Evolutionary conservation across 2,113 vertebrate species (phyloP).

Genomic region (Saccopteryx leptura): DNA sequence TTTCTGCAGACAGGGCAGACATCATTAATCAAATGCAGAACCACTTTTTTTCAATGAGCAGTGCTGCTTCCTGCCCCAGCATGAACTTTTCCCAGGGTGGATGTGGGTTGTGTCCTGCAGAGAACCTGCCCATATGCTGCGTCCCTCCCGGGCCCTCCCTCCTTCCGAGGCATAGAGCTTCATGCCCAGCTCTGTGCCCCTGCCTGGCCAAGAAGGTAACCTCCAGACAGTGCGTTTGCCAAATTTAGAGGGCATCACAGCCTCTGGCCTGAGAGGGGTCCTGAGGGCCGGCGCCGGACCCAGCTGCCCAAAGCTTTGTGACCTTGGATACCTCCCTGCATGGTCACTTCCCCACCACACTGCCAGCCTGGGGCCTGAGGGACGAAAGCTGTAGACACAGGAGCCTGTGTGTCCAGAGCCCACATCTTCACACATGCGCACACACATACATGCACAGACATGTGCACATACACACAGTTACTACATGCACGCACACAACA

Average conservation of each 20-base stretch:
- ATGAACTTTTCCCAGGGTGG: not conserved
- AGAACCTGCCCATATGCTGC: fast-evolving
- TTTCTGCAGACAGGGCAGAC: not conserved
- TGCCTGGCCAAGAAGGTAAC: no score
- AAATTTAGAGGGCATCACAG: not conserved
- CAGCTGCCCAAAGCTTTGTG: not conserved
- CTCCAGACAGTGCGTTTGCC: not conserved
- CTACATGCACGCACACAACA: no score
- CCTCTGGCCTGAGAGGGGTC: no score
- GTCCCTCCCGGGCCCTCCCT: not conserved
- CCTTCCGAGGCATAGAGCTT: not conserved
- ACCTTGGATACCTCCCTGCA: no score
- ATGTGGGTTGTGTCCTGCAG: no score
- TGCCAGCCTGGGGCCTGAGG: not conserved
- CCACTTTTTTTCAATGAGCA: not conserved
- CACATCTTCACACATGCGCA: fast-evolving
- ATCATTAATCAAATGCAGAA: fast-evolving
- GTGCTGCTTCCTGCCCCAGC: fast-evolving
- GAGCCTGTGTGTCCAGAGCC: no score
- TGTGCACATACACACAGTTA: fast-evolving
- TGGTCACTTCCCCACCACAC: fast-evolving
- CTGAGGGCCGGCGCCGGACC: no score
- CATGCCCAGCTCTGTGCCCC: not conserved
- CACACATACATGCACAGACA: no score
- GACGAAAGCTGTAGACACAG: not conserved